A percentile compares a stretch with the other conserved stretches of the same genome.
Conservation (phyloP, 2,888 invertebrate genomes). For the Andrena hattorfiana region DNA sequence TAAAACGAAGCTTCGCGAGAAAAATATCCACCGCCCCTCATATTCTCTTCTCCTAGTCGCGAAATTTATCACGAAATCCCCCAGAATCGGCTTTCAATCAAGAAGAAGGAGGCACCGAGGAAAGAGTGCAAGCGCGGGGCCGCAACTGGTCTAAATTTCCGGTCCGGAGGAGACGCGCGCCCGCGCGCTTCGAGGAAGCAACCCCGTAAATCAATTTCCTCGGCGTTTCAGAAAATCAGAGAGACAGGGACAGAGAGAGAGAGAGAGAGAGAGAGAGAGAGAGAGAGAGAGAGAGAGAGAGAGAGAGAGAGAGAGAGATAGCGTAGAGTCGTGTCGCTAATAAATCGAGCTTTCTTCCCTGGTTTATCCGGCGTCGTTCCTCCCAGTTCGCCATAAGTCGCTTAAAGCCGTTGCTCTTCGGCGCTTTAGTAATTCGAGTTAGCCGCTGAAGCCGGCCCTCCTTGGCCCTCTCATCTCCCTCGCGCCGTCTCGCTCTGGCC, state of each 20-base stretch:
- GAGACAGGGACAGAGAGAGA: constrained; percentile 14
- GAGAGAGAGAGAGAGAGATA: constrained; percentile 4
- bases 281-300: constrained; percentile 8
- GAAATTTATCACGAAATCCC: neutral
- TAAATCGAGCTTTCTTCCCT: constrained; percentile 64
- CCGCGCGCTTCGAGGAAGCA: constrained; percentile 37
- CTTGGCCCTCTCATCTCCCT: neutral
- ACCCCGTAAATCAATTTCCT: constrained; percentile 58
- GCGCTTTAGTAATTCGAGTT: constrained; percentile 75
- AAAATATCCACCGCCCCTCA: too few species aligned
- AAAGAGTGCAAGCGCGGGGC: neutral
- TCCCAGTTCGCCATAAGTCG: constrained; percentile 65
- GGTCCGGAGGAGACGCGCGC: neutral
- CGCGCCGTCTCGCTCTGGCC: constrained; percentile 5
- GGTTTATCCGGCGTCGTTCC: constrained; percentile 51
- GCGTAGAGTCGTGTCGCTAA: constrained; percentile 48
- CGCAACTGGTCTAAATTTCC: constrained; percentile 38
- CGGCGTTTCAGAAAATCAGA: constrained; percentile 33
- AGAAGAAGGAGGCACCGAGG: neutral
- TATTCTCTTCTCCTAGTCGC: neutral
- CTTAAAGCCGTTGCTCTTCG: constrained; percentile 72
- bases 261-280: constrained; percentile 14
- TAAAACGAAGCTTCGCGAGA: neutral
- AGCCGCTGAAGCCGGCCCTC: constrained; percentile 51
- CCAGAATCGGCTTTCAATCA: neutral